A percentile compares a stretch with the other conserved stretches of the same genome.
phyloP scores from a whole-genome alignment of 2,797 vertebrate genomes.

The Echeneis naucrates region DNA sequence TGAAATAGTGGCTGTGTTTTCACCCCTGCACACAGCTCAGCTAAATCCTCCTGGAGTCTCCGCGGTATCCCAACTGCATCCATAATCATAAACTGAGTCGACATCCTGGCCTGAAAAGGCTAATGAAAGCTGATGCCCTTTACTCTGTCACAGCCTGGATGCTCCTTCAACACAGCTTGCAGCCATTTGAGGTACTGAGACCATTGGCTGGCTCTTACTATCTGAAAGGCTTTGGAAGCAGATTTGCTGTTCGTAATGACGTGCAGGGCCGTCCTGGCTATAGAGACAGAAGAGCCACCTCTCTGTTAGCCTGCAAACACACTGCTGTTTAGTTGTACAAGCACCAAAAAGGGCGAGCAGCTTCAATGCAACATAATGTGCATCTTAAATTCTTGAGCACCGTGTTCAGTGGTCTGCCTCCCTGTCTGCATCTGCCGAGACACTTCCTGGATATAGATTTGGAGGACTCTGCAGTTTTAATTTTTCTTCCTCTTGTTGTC shows the following conservation, averaged over 20 bases:
- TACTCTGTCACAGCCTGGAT: conserved; percentile 46
- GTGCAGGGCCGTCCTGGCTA: neutral
- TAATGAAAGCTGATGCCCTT: conserved; percentile 51
- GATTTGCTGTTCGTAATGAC: conserved; percentile 36
- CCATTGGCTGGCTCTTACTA: conserved; percentile 22
- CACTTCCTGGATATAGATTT: conserved; percentile 17
- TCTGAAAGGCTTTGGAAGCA: conserved; percentile 34
- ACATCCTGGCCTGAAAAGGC: conserved; percentile 26
- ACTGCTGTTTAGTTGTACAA: conserved; percentile 33
- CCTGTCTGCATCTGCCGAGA: conserved; percentile 26
- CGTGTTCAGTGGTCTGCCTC: neutral
- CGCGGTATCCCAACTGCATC: conserved; percentile 11
- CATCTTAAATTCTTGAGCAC: conserved; percentile 34
- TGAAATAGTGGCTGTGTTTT: conserved; percentile 1
- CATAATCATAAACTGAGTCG: conserved; percentile 30
- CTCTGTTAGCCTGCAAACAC: conserved; percentile 20
- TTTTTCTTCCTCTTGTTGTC: neutral
- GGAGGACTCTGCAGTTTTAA: conserved; percentile 1
- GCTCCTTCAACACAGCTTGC: conserved; percentile 32
- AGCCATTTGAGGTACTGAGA: conserved; percentile 30
- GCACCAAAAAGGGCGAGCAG: conserved; percentile 29
- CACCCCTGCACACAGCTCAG: conserved; percentile 13
- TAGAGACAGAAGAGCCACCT: conserved; percentile 25
- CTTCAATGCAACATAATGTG: conserved; percentile 43
- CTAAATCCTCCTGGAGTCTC: conserved; percentile 16